Percentiles rank a stretch among this genome's conserved stretches.
Evolutionary conservation across 2,888 invertebrate species (phyloP).

Genomic region (Eilema sororculum): DNA sequence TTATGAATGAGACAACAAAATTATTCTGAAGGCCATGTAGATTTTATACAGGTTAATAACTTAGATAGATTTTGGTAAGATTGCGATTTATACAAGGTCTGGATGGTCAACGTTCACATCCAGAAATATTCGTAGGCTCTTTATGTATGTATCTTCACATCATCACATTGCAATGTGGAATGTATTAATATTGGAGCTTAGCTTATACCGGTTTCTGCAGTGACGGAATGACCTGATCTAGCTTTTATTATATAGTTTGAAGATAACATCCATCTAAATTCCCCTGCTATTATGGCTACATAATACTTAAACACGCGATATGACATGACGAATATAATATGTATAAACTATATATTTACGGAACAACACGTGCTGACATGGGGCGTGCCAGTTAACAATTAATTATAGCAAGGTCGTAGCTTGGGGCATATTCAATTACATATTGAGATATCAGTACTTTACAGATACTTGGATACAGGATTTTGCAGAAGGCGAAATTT

Average conservation of each 20-base stretch:
- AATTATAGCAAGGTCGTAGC: slow-evolving; percentile 17
- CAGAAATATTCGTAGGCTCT: not conserved
- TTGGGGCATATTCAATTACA: not conserved
- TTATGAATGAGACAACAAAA: too few species aligned
- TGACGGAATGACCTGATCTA: not conserved
- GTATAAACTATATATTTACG: slow-evolving; percentile 28
- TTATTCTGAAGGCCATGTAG: too few species aligned
- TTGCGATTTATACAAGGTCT: too few species aligned
- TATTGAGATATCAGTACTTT: slow-evolving; percentile 1
- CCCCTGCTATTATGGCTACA: slow-evolving; percentile 21
- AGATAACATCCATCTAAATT: slow-evolving; percentile 18
- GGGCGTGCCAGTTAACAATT: slow-evolving; percentile 13
- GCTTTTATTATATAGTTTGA: slow-evolving; percentile 17
- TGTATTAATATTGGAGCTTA: not conserved
- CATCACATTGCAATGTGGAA: not conserved
- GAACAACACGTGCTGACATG: slow-evolving; percentile 20
- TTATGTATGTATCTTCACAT: not conserved
- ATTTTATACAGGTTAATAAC: too few species aligned
- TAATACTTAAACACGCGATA: slow-evolving; percentile 28
- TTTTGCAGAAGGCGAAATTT: not conserved
- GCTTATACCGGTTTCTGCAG: not conserved
- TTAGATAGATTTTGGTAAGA: too few species aligned
- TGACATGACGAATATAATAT: slow-evolving; percentile 23
- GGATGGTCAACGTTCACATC: not conserved
- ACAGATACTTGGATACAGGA: not conserved